A percentile compares a stretch with the other conserved stretches of the same genome.
Conservation (phyloP, 2,797 vertebrate genomes). For the Acanthurus lineatus region DNA sequence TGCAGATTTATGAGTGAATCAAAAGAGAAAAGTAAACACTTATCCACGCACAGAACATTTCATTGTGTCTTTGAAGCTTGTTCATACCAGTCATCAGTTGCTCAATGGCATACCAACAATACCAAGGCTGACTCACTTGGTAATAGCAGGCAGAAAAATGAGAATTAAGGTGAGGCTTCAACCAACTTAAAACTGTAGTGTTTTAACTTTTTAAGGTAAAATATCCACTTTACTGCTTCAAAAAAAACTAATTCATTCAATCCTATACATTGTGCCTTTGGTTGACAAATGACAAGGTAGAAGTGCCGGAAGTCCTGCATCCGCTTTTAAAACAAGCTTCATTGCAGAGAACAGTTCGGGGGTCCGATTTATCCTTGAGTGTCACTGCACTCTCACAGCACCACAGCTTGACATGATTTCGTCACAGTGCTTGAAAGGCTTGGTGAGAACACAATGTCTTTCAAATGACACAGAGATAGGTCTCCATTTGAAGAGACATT, state of each 20-base stretch:
- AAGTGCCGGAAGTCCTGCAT: no score
- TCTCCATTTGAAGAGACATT: slow-evolving; percentile 5
- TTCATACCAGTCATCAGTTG: slow-evolving; percentile 56
- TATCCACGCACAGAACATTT: neutral
- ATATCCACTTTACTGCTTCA: neutral
- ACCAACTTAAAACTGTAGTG: neutral
- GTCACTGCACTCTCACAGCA: slow-evolving; percentile 19
- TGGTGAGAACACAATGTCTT: slow-evolving; percentile 31
- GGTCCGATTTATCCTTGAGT: slow-evolving; percentile 36
- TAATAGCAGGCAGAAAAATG: slow-evolving; percentile 1
- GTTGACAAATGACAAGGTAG: slow-evolving; percentile 1
- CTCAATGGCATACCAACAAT: slow-evolving; percentile 54
- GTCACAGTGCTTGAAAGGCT: slow-evolving; percentile 17
- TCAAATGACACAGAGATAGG: neutral
- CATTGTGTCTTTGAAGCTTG: slow-evolving; percentile 33
- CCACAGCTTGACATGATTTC: slow-evolving; percentile 45
- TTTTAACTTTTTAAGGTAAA: slow-evolving; percentile 4
- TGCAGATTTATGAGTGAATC: slow-evolving; percentile 4
- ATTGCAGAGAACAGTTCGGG: slow-evolving; percentile 24
- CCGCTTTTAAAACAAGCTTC: neutral
- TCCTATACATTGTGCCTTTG: slow-evolving; percentile 4
- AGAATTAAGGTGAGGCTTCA: slow-evolving; percentile 31
- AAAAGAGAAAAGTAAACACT: neutral
- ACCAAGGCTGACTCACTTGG: slow-evolving; percentile 31
- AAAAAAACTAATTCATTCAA: neutral